Evolutionary conservation across 2,113 vertebrate species (phyloP).

Genomic region (Zingel zingel): DNA sequence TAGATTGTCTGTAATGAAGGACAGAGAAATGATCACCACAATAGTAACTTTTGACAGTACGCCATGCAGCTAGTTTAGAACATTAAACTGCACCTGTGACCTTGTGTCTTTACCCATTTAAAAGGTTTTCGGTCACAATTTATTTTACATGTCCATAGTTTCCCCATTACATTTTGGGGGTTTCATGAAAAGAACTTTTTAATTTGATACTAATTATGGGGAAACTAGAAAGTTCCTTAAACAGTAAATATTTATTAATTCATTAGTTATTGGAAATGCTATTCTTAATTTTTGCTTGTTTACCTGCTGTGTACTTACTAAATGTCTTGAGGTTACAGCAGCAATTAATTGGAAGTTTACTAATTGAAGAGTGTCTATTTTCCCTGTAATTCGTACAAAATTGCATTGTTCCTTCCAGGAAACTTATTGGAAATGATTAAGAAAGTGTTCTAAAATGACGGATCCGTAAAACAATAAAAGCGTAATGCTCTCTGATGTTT

Average conservation of each 20-base stretch:
- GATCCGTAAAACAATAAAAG: not conserved
- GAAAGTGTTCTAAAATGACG: not conserved
- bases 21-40: not conserved
- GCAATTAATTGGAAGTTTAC: not conserved
- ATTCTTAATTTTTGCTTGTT: not conserved
- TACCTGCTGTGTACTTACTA: not conserved
- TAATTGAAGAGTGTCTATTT: not conserved
- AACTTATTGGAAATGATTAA: not conserved
- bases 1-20: not conserved
- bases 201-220: conserved; percentile 4
- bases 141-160: rapidly evolving
- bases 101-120: not conserved
- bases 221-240: not conserved
- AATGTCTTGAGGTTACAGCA: not conserved
- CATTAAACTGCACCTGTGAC: not conserved
- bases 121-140: not conserved
- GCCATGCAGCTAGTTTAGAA: not conserved
- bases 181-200: not conserved
- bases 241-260: not conserved
- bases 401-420: not conserved
- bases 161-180: not conserved
- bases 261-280: not conserved
- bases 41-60: not conserved
- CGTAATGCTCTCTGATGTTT: not conserved
- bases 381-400: not conserved